phyloP scores from a whole-genome alignment of 2,113 vertebrate species.

The Erythrolamprus reginae region DNA sequence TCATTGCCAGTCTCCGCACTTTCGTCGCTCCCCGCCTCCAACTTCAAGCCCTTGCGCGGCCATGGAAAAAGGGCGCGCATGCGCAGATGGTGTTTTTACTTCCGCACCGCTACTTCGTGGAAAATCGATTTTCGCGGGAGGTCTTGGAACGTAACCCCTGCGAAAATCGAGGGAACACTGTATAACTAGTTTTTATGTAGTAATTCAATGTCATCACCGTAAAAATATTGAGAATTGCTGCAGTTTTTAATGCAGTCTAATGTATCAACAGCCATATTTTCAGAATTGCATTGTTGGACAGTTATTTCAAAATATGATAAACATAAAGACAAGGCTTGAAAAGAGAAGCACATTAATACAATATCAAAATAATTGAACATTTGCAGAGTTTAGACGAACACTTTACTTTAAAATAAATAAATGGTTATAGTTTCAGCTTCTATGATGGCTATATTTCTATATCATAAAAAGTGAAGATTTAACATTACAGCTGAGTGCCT shows the following conservation, averaged over 20 bases:
- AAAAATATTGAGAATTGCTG: background rate
- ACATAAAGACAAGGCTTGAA: background rate
- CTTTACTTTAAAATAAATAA: background rate
- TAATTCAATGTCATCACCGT: background rate
- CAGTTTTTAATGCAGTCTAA: background rate
- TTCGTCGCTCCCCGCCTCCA: too few relatives aligned
- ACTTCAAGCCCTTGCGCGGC: too few relatives aligned
- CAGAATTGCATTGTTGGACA: background rate
- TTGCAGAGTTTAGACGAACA: background rate
- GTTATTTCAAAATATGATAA: background rate
- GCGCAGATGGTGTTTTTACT: too few relatives aligned
- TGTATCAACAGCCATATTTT: background rate
- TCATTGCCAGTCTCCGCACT: too few relatives aligned
- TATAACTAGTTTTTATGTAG: background rate
- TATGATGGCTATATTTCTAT: background rate
- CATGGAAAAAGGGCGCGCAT: too few relatives aligned
- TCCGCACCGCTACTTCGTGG: too few relatives aligned
- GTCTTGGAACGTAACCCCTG: too few relatives aligned
- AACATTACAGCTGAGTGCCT: background rate
- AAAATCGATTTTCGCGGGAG: too few relatives aligned
- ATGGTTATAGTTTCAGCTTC: background rate
- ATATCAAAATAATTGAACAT: background rate
- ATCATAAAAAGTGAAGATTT: background rate
- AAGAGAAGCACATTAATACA: background rate
- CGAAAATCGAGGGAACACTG: too few relatives aligned